phyloP scores from a whole-genome alignment of 2,113 vertebrate species.

The Leptosomus discolor region DNA sequence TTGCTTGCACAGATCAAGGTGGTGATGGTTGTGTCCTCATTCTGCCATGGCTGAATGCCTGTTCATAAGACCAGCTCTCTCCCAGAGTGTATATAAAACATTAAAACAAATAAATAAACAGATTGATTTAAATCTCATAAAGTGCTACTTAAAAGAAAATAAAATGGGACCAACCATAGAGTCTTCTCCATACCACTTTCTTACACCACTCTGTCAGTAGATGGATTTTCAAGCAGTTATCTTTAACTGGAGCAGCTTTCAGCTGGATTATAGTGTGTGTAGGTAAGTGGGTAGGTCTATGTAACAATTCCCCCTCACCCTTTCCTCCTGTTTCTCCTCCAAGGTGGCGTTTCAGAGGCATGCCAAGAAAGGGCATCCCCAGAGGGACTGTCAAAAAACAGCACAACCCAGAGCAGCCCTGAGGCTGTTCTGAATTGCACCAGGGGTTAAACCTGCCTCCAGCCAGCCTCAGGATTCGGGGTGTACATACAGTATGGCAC shows the following conservation, averaged over 20 bases:
- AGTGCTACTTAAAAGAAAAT: neutral
- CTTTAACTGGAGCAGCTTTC: neutral
- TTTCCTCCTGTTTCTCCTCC: neutral
- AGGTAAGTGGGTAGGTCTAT: neutral
- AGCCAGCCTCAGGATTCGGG: slow-evolving; percentile 43
- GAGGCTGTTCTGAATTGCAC: slow-evolving; percentile 49
- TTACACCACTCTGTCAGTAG: neutral
- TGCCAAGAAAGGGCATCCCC: slow-evolving; percentile 37
- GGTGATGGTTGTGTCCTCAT: neutral
- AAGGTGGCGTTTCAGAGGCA: neutral
- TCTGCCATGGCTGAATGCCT: neutral
- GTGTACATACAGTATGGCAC: neutral
- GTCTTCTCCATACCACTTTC: neutral
- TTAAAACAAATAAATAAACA: neutral
- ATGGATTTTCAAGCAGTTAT: neutral
- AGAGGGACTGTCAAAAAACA: slow-evolving; percentile 45
- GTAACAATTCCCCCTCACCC: neutral
- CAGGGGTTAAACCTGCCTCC: slow-evolving; percentile 51
- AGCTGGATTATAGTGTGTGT: neutral
- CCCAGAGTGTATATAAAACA: neutral
- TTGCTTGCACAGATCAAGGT: neutral
- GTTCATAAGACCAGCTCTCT: neutral
- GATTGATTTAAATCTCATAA: neutral
- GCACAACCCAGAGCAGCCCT: slow-evolving; percentile 52
- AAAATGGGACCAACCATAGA: neutral